Base-by-base conservation (phyloP, 2,888 invertebrate genomes). In the Escarpia spicata region DNA sequence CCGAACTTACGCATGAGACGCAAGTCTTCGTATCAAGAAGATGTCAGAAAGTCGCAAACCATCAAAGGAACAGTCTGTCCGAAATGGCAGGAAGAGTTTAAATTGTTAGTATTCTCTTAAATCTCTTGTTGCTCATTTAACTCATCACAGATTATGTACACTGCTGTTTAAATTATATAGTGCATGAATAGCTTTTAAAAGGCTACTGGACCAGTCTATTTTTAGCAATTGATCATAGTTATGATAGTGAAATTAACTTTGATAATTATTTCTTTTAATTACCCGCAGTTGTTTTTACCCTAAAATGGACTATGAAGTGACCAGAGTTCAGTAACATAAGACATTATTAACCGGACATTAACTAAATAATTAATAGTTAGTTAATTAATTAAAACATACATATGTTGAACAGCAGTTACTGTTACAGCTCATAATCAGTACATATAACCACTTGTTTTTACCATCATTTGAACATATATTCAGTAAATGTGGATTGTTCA, bases 1-100 rank as follows among this genome's bases (percentile, higher is more conserved):
- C 91, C 91, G 12, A 45, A 43, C 44, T 12, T 52, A 45, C 91
- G 91, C 15, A 43, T 91, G 44, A 43, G 43, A 37, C 31, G 31
- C 91, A 52, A 91, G 43, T 37, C 45, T 31, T 15, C 43, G 19
- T 37, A 43, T 91, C 44, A 37, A 52, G 75, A 75, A 75, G 75
- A 75, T 75, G 37, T 91, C 15, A 92, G 94, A 52, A 93, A 94
- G 45, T 95, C 96, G 2, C 94, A 94, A 31, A 94, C 95, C 4
- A 93, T 94, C 9, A 95, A 94, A 92, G 93, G 94, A n/a, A 94
- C 94, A 0, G 93, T 94, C 2, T 93, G 95, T 26, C 95, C 95
- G 0, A 94, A 95, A 91, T 96, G 95, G 95, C 95, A 95, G 93
- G 95, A 96, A 92, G 94, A 95, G 92, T 95, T 95, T 93, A 93